These are phyloP conservation scores for Conchocele bisecta DNA, from an alignment of 2,888 invertebrate genomes.

Conservation along the genomic window DNA sequence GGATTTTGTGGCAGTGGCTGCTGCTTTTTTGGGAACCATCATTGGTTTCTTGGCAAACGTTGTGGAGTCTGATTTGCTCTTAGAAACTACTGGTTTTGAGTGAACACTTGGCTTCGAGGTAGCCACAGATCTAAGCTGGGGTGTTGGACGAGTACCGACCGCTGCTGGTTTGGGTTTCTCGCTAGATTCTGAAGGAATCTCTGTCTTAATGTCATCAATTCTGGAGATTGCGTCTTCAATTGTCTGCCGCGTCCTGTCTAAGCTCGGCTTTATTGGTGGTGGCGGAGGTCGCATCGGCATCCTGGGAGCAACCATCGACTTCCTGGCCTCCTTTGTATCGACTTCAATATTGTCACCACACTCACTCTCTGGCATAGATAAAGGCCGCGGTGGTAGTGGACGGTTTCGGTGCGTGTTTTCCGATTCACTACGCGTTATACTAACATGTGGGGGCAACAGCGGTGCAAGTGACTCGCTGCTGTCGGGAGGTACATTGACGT, in stretches of 20 bases:
- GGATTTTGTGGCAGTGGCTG: background rate
- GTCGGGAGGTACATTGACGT: constrained; percentile 20
- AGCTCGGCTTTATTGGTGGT: constrained; percentile 9
- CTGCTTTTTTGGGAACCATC: constrained; percentile 31
- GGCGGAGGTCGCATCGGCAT: constrained; percentile 52
- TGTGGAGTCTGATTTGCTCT: constrained; percentile 44
- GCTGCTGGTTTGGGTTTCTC: constrained; percentile 28
- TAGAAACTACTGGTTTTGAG: constrained; percentile 27
- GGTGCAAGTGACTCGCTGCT: constrained; percentile 19
- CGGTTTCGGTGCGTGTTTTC: constrained; percentile 37
- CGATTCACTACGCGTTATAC: constrained; percentile 42
- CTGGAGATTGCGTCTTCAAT: constrained; percentile 49
- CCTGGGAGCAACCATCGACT: constrained; percentile 56
- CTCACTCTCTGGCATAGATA: constrained; percentile 61
- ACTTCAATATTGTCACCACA: constrained; percentile 31
- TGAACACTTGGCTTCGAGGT: background rate
- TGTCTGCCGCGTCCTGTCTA: constrained; percentile 34
- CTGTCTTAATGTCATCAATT: constrained; percentile 46
- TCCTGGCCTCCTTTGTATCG: constrained; percentile 30
- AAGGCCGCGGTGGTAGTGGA: constrained; percentile 59
- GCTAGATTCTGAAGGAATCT: constrained; percentile 30
- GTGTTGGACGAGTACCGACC: constrained; percentile 46
- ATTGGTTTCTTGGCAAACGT: constrained; percentile 34
- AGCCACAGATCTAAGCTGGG: no score
- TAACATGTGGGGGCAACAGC: constrained; percentile 57